Conservation (phyloP, 1,140 invertebrate species). For the Conus betulinus region DNA sequence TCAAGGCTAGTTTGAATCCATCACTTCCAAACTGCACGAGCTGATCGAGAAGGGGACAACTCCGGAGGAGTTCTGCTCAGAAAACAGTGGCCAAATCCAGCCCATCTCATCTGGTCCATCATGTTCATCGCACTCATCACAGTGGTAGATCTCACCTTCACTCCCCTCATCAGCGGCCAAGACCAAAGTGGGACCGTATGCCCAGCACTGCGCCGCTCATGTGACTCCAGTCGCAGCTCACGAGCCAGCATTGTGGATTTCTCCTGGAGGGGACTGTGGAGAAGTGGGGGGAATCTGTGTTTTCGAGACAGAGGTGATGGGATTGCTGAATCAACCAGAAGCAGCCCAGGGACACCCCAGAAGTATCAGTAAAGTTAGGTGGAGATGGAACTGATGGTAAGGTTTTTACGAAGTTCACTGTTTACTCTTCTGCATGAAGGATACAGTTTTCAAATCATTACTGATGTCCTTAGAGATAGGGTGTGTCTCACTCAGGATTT, state of each 20-base stretch:
- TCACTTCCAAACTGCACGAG: constrained; percentile 59
- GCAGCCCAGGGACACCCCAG: neutral
- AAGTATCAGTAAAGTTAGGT: neutral
- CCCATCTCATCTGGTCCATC: neutral
- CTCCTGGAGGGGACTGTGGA: constrained; percentile 57
- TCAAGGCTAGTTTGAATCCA: constrained; percentile 65
- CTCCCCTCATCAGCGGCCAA: constrained; percentile 18
- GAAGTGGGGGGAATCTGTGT: constrained; percentile 36
- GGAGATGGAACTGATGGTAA: neutral
- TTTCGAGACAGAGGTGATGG: constrained; percentile 7
- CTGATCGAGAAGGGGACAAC: constrained; percentile 50
- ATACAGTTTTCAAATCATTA: neutral
- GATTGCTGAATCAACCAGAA: neutral
- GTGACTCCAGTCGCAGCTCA: constrained; percentile 44
- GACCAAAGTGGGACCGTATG: constrained; percentile 47
- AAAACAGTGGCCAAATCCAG: neutral
- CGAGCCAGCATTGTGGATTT: constrained; percentile 55
- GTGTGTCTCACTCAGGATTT: too few relatives aligned
- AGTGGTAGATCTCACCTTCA: neutral
- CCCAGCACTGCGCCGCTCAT: constrained; percentile 43
- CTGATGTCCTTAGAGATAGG: too few relatives aligned
- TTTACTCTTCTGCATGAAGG: neutral
- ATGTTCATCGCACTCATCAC: too few relatives aligned
- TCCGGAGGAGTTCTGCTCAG: constrained; percentile 24
- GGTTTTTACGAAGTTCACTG: too few relatives aligned